Conservation (phyloP, 2,888 invertebrate genomes). For the Dastarcus helophoroides region DNA sequence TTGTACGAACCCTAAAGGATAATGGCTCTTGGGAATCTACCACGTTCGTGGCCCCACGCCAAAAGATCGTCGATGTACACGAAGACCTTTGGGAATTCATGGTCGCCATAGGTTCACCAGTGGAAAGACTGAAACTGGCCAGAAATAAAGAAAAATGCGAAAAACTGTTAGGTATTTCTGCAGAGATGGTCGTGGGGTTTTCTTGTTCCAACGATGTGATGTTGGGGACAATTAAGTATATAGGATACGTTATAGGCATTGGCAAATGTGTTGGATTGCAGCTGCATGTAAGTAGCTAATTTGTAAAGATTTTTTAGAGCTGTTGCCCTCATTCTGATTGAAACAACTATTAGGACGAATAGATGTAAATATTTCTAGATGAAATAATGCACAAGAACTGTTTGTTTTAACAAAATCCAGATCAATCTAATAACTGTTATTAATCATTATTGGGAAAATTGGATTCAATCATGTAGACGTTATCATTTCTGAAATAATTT, state of each 20-base stretch:
- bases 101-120: conserved; percentile 40
- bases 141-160: conserved; percentile 37
- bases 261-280: conserved; percentile 47
- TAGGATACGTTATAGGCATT: conserved; percentile 43
- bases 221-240: conserved; percentile 40
- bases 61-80: conserved; percentile 24
- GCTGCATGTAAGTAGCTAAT: conserved; percentile 41
- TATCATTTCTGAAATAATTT: no score
- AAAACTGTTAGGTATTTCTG: conserved; percentile 32
- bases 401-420: no score
- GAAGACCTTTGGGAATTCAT: conserved; percentile 41
- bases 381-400: no score
- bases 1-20: conserved; percentile 29
- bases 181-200: conserved; percentile 35
- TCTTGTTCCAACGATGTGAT: conserved; percentile 26
- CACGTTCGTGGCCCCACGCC: conserved; percentile 26
- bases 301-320: no score
- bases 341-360: background rate
- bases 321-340: background rate
- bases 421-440: no score
- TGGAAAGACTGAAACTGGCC: conserved; percentile 41
- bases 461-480: no score
- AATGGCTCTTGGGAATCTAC: conserved; percentile 30
- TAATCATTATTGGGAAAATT: no score
- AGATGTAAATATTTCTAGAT: no score